These are phyloP conservation scores for Saccopteryx bilineata DNA, from an alignment of 2,113 vertebrate species.

Conservation along the genomic window DNA sequence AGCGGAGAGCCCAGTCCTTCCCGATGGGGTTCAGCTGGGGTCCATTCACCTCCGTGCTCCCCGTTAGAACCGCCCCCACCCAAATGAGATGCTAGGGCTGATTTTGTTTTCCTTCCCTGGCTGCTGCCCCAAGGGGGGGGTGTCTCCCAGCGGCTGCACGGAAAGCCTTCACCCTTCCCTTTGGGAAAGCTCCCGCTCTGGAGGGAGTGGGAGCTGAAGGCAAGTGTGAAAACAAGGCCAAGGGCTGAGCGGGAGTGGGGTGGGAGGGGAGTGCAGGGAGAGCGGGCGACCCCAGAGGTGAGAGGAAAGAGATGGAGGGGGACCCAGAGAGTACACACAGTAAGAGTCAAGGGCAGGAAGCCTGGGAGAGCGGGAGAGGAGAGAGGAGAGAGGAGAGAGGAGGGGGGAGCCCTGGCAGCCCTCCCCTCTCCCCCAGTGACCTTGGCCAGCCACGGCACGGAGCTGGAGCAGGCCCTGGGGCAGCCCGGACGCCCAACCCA, in stretches of 20 bases:
- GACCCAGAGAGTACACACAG: neutral
- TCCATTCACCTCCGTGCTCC: neutral
- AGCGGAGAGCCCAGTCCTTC: neutral
- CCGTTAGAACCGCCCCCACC: neutral
- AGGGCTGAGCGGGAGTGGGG: neutral
- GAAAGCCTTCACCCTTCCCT: neutral
- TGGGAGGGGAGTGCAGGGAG: neutral
- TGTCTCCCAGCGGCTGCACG: conserved; percentile 9
- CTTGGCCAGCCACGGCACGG: conserved; percentile 65
- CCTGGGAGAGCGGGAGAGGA: neutral
- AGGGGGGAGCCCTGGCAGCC: neutral
- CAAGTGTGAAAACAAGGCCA: conserved; percentile 55
- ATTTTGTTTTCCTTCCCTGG: neutral
- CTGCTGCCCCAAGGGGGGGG: neutral
- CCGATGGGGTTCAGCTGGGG: fast-evolving
- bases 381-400: neutral
- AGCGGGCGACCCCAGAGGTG: neutral
- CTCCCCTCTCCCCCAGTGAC: conserved; percentile 56
- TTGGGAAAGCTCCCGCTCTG: neutral
- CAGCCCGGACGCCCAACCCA: neutral
- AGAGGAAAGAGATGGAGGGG: neutral
- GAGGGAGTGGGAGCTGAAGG: neutral
- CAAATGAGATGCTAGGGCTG: neutral
- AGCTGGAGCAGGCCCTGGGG: neutral
- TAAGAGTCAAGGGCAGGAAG: neutral